These are phyloP conservation scores for Drosophila rellima DNA, from an alignment of 2,888 invertebrate species.

Conservation along the genomic window DNA sequence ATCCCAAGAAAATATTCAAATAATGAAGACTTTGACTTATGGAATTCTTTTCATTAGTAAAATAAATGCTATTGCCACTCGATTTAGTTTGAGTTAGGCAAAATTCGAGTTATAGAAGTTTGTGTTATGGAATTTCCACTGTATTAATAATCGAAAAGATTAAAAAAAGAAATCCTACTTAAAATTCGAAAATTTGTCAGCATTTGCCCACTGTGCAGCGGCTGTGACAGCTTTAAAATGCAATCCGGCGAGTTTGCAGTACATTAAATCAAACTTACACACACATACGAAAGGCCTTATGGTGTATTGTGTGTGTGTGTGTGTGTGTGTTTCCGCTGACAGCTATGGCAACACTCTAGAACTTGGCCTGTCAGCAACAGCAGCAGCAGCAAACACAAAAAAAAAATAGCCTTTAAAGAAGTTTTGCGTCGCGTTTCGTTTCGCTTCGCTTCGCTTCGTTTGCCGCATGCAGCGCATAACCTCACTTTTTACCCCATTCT, in stretches of 20 bases:
- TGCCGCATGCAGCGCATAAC: slow-evolving; percentile 33
- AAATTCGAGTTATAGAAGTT: too few species aligned
- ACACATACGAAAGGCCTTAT: slow-evolving; percentile 8
- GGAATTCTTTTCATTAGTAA: too few species aligned
- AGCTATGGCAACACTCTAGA: slow-evolving; percentile 47
- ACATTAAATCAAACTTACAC: slow-evolving; percentile 46
- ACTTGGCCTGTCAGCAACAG: slow-evolving; percentile 48
- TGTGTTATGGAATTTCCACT: too few species aligned
- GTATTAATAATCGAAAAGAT: too few species aligned
- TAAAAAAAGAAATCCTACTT: too few species aligned
- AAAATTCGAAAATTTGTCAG: too few species aligned
- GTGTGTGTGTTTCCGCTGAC: slow-evolving; percentile 42
- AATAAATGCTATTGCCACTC: too few species aligned
- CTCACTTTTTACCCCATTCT: slow-evolving; percentile 19
- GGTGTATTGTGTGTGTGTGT: slow-evolving; percentile 10
- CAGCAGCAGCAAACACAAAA: slow-evolving; percentile 2
- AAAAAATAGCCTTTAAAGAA: slow-evolving; percentile 23
- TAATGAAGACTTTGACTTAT: too few species aligned
- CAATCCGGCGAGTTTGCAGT: slow-evolving; percentile 32
- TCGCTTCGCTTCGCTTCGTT: slow-evolving; percentile 17
- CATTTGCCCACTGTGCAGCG: neutral
- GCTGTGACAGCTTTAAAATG: slow-evolving; percentile 44
- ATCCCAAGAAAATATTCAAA: too few species aligned
- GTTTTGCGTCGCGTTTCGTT: slow-evolving; percentile 18
- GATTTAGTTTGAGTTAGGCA: too few species aligned